Evolutionary conservation across 2,113 vertebrate species (phyloP), one percentile per base, ranked within the genome.

Genomic region (Notechis scutatus): DNA sequence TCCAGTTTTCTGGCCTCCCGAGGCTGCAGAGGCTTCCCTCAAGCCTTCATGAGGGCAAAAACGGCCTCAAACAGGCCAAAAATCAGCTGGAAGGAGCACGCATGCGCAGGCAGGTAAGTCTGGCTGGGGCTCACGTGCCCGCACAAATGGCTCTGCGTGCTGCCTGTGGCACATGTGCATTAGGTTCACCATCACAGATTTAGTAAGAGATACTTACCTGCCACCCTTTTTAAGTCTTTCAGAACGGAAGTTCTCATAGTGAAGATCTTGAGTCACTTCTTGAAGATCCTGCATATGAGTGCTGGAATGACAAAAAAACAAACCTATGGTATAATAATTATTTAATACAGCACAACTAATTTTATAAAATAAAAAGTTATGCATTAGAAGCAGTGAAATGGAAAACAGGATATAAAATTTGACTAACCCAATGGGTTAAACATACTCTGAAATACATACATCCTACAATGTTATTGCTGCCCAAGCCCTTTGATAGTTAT

Each of bases 211-310:
- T 95, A 96, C 98, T 97, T 97, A 99, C 99, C 99, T 99, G 98
- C 97, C 98, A 10, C 98, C 99, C 95, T 98, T 98, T 93, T 99
- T 99, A 95, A 99, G 99, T 94, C 99, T 98, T 91, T 99, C 99
- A 0, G 99, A 99, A 95, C 99, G 99, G 98, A 99, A 99, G 97
- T 99, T 99, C 98, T 99, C 99, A 5, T 99, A 99, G 97, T 99
- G 99, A 90, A 99, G 98, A 95, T 99, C 99, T 97, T 99, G 99
- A 93, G 99, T 99, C 94, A 99, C 99, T 95, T 99, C 99, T 97
- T 99, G 99, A 21, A 99, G 99, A 88, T 99, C 99, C 94, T 99
- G 99, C 99, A 99, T 99, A 91, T 99, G 99, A 42, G 99, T 99
- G 94, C 99, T 99, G 96, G 2, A 95, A 90, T 69, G 93, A 88